Conservation (phyloP, 2,888 invertebrate genomes). For the Miltochrista miniata region DNA sequence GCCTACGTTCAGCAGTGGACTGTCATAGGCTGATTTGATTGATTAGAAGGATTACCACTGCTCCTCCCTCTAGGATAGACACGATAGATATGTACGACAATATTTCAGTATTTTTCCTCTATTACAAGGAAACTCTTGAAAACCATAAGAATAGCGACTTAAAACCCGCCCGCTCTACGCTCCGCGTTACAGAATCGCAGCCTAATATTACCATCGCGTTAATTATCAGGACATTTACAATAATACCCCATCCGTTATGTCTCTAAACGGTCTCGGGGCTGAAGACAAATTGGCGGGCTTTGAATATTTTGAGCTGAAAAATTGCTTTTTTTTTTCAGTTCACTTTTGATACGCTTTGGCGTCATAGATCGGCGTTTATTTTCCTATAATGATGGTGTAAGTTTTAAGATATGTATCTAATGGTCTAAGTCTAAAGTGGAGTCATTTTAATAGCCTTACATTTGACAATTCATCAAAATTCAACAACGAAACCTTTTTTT, state of each 20-base stretch:
- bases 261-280: constrained; percentile 3
- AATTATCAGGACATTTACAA: constrained; percentile 14
- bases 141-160: neutral
- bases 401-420: too few species aligned
- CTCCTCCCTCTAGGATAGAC: too few species aligned
- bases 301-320: neutral
- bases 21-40: too few species aligned
- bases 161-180: neutral
- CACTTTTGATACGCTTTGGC: neutral
- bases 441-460: too few species aligned
- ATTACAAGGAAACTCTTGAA: neutral
- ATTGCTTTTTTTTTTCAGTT: neutral
- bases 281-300: constrained; percentile 9
- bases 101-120: neutral
- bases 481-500: too few species aligned
- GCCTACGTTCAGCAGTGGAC: too few species aligned
- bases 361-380: too few species aligned
- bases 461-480: too few species aligned
- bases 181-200: neutral
- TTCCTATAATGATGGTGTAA: too few species aligned
- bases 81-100: too few species aligned
- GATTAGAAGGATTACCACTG: too few species aligned
- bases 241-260: constrained; percentile 12
- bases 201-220: constrained; percentile 7
- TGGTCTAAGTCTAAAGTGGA: too few species aligned